Evolutionary conservation across 1,140 invertebrate genomes (phyloP).

Genomic region (Euglossa dilemma): DNA sequence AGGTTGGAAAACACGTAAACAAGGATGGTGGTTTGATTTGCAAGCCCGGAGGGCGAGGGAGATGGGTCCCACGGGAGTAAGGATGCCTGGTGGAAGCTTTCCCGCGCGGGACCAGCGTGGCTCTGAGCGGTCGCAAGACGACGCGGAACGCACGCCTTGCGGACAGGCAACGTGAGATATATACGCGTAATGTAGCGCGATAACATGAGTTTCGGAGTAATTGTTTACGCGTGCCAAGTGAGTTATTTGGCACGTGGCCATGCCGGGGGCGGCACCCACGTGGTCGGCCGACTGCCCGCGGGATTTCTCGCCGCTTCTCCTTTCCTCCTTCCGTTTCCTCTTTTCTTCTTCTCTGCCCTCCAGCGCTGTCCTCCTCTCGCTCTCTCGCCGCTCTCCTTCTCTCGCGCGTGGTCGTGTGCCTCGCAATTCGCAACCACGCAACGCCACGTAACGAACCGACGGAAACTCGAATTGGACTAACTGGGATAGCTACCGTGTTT

Average conservation of each 20-base stretch:
- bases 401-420: conserved; percentile 2
- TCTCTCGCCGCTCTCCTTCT: background rate
- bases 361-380: background rate
- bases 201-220: conserved; percentile 75
- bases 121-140: conserved; percentile 25
- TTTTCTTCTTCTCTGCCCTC: background rate
- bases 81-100: background rate
- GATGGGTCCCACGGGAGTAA: background rate
- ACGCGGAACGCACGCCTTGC: conserved; percentile 44
- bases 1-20: too few species aligned
- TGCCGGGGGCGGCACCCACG: conserved; percentile 66
- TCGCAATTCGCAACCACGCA: conserved; percentile 12
- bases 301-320: conserved; percentile 48
- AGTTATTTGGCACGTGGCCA: conserved; percentile 77
- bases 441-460: background rate
- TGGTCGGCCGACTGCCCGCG: conserved; percentile 66
- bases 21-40: too few species aligned
- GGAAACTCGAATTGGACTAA: background rate
- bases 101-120: conserved; percentile 23
- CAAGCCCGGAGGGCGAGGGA: too few species aligned
- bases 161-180: conserved; percentile 56
- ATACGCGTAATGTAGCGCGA: conserved; percentile 70
- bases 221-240: conserved; percentile 79
- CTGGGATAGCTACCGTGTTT: too few species aligned
- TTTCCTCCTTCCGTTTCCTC: conserved; percentile 5